A percentile compares a stretch with the other conserved stretches of the same genome.
These are phyloP conservation scores for Pangasius sanitwongsei DNA, from an alignment of 2,797 vertebrate genomes.

Conservation along the genomic window DNA sequence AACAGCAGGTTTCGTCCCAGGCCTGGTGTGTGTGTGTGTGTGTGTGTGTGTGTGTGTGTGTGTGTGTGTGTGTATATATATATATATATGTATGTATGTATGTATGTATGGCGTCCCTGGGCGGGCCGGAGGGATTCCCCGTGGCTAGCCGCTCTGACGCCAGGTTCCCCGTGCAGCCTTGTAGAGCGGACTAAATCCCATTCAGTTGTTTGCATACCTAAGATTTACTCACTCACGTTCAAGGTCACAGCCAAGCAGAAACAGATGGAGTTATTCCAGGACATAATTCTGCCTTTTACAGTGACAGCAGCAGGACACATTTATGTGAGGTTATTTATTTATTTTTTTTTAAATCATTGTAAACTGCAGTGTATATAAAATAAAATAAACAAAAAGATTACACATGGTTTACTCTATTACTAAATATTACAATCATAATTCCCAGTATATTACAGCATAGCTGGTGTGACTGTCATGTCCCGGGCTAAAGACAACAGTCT, in stretches of 20 bases:
- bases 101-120: neutral
- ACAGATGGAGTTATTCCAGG: neutral
- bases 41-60: too few species aligned
- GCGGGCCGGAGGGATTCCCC: neutral
- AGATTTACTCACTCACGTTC: neutral
- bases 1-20: neutral
- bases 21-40: too few species aligned
- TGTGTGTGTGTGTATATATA: too few species aligned
- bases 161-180: neutral
- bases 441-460: neutral
- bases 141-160: neutral
- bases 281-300: neutral
- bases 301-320: neutral
- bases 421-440: neutral
- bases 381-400: neutral
- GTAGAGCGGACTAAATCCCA: neutral
- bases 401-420: too few species aligned
- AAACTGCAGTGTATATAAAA: too few species aligned
- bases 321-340: too few species aligned
- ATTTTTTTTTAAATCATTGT: too few species aligned
- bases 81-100: too few species aligned
- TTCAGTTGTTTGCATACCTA: neutral
- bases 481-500: neutral
- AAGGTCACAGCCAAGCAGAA: neutral
- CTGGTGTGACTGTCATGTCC: neutral